These are phyloP conservation scores for Odontocerum albicorne DNA, from an alignment of 2,888 invertebrate species.

Conservation along the genomic window DNA sequence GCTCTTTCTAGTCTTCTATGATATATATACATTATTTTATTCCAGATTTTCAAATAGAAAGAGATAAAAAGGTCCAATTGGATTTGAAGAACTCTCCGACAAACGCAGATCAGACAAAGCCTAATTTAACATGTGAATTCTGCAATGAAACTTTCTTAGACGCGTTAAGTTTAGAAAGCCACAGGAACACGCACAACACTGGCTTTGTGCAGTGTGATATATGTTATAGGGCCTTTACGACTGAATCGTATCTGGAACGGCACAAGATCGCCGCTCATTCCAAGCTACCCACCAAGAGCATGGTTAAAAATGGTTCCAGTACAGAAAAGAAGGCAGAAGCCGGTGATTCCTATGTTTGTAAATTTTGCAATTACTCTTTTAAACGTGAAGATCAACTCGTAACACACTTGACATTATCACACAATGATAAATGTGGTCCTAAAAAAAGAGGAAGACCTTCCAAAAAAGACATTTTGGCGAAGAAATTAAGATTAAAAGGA, in stretches of 20 bases:
- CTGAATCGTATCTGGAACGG: constrained; percentile 21
- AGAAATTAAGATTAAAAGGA: constrained; percentile 28
- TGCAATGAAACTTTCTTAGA: constrained; percentile 26
- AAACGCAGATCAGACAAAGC: constrained; percentile 16
- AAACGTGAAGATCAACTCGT: constrained; percentile 30
- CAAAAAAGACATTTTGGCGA: constrained; percentile 31
- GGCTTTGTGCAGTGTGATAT: constrained; percentile 30
- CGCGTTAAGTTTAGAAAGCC: constrained; percentile 19
- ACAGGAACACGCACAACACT: constrained; percentile 28
- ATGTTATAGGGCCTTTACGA: constrained; percentile 28
- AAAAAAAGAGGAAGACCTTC: constrained; percentile 51
- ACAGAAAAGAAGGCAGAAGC: constrained; percentile 10
- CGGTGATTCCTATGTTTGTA: constrained; percentile 12
- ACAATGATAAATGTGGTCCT: constrained; percentile 42
- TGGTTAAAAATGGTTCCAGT: not conserved
- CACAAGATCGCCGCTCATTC: constrained; percentile 31
- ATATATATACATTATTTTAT: too few relatives aligned
- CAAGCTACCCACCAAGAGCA: constrained; percentile 5
- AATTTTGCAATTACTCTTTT: constrained; percentile 30
- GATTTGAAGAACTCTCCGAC: too few relatives aligned
- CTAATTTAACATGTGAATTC: constrained; percentile 23
- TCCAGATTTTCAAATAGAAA: constrained; percentile 29
- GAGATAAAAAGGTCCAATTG: constrained; percentile 14
- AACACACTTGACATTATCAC: constrained; percentile 28
- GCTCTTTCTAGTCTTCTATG: too few relatives aligned